These are phyloP conservation scores for Heliconius sara DNA, from an alignment of 2,888 invertebrate species.

Conservation along the genomic window DNA sequence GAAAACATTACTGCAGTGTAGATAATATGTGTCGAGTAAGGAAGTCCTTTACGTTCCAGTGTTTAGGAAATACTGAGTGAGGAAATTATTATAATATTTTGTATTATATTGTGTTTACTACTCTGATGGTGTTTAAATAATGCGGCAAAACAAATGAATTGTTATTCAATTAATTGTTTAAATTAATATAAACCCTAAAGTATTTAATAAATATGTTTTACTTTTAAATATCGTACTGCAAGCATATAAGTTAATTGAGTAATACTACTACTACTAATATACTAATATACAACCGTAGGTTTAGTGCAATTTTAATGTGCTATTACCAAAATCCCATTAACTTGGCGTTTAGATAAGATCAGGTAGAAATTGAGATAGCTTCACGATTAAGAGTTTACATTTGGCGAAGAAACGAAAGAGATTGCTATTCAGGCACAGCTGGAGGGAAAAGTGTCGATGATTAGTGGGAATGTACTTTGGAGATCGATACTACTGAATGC, in stretches of 20 bases:
- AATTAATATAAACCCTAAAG: not conserved
- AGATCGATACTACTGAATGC: slow-evolving; percentile 65
- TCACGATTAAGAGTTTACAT: slow-evolving; percentile 66
- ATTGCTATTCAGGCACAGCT: slow-evolving; percentile 52
- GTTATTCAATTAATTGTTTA: not conserved
- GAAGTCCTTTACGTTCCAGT: slow-evolving; percentile 57
- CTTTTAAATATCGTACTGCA: not conserved
- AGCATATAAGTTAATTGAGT: slow-evolving; percentile 43
- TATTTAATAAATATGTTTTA: not conserved
- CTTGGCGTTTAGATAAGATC: slow-evolving; percentile 56
- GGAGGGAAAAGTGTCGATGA: slow-evolving; percentile 47
- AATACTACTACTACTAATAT: slow-evolving; percentile 55
- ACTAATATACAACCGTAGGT: slow-evolving; percentile 53
- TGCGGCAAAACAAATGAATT: not conserved
- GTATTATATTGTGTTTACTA: slow-evolving; percentile 19
- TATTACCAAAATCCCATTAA: slow-evolving; percentile 67
- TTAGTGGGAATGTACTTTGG: slow-evolving; percentile 62
- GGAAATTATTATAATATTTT: slow-evolving; percentile 44
- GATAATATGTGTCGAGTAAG: not conserved
- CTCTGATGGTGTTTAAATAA: not conserved
- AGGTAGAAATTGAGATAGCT: slow-evolving; percentile 51
- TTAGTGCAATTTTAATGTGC: slow-evolving; percentile 62
- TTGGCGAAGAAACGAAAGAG: slow-evolving; percentile 60
- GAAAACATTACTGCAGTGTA: slow-evolving; percentile 62
- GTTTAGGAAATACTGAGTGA: slow-evolving; percentile 47